A percentile compares a stretch with the other conserved stretches of the same genome.
These are phyloP conservation scores for Epicauta chinensis DNA, from an alignment of 1,140 invertebrate species.

Conservation along the genomic window DNA sequence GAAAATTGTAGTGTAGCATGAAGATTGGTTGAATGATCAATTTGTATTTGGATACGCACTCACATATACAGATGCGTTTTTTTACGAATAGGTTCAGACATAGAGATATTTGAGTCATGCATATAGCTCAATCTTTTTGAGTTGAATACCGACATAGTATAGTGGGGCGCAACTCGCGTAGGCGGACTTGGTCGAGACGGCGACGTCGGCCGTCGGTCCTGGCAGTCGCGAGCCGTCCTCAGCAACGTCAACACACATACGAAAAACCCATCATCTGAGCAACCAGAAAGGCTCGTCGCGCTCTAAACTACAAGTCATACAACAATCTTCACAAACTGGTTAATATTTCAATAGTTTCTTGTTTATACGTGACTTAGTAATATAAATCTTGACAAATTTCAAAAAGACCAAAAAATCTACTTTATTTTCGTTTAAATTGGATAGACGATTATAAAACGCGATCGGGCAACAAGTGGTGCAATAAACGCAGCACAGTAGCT, in stretches of 20 bases:
- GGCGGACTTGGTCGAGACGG: constrained; percentile 34
- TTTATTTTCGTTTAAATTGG: too few species aligned
- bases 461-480: constrained; percentile 32
- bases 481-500: not conserved
- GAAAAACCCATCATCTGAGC: not conserved
- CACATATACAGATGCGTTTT: too few species aligned
- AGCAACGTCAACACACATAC: not conserved
- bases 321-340: too few species aligned
- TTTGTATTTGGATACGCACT: too few species aligned
- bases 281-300: not conserved
- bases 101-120: constrained; percentile 6
- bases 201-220: constrained; percentile 29
- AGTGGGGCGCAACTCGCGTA: constrained; percentile 28
- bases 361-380: too few species aligned
- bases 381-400: too few species aligned
- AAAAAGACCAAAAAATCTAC: too few species aligned
- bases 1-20: not conserved
- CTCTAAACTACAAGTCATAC: too few species aligned
- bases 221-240: constrained; percentile 35
- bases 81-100: too few species aligned
- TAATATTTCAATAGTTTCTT: too few species aligned
- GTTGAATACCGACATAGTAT: constrained; percentile 28
- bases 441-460: not conserved
- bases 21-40: not conserved
- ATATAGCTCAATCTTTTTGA: constrained; percentile 11